These are phyloP conservation scores for Chiloscyllium plagiosum DNA, from an alignment of 2,113 vertebrate species.

Conservation along the genomic window DNA sequence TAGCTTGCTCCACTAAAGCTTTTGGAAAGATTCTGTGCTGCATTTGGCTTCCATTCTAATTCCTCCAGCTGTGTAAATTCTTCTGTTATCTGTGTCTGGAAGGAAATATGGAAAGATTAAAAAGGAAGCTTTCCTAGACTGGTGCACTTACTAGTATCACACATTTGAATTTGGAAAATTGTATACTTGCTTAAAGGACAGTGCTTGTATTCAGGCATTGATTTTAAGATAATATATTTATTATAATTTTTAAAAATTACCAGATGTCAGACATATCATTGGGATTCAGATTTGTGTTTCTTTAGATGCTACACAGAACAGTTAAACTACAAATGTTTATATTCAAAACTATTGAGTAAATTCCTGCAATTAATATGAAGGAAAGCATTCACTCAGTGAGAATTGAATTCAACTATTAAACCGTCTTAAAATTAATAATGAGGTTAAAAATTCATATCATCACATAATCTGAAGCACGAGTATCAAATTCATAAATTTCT, in stretches of 20 bases:
- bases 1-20: slow-evolving; percentile 49
- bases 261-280: background rate
- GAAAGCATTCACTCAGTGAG: background rate
- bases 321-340: background rate
- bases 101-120: slow-evolving; percentile 67
- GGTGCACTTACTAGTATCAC: background rate
- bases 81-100: slow-evolving; percentile 80
- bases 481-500: background rate
- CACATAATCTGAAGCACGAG: background rate
- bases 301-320: background rate
- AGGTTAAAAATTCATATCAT: background rate
- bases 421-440: background rate
- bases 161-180: background rate
- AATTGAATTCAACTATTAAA: background rate
- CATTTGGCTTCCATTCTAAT: slow-evolving; percentile 66
- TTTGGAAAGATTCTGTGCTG: slow-evolving; percentile 56
- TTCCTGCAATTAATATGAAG: background rate
- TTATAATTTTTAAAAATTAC: background rate
- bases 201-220: background rate
- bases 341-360: background rate
- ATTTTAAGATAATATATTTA: background rate
- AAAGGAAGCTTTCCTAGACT: slow-evolving; percentile 50
- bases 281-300: background rate
- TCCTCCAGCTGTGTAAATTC: slow-evolving; percentile 84
- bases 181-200: background rate